Percentiles rank a stretch among this genome's conserved stretches.
Evolutionary conservation across 2,797 vertebrate genomes (phyloP).

Genomic region (Euphonia xanthogaster): DNA sequence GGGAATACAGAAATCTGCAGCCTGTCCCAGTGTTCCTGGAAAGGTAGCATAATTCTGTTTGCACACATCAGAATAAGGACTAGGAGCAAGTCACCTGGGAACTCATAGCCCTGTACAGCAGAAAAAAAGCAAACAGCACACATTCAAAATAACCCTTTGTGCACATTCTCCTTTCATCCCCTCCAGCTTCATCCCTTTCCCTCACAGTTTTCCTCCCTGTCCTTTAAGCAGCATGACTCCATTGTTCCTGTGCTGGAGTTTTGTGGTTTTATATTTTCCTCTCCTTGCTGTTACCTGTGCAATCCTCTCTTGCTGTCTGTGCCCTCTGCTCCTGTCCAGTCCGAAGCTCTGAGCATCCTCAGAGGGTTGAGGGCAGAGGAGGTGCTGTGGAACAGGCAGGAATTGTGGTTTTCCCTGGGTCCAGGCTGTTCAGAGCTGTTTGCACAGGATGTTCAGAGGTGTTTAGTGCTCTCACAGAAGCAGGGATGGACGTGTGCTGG

Average conservation of each 20-base stretch:
- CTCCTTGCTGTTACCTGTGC: background rate
- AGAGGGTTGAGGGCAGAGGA: background rate
- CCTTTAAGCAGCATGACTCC: background rate
- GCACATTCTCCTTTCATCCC: background rate
- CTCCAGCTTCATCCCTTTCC: background rate
- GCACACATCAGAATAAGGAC: background rate
- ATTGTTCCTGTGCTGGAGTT: accelerated
- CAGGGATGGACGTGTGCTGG: background rate
- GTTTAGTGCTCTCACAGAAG: background rate
- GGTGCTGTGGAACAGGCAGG: background rate
- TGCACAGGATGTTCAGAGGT: background rate
- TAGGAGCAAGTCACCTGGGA: background rate
- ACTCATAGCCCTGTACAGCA: background rate
- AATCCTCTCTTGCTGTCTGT: background rate
- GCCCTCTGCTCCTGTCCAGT: background rate
- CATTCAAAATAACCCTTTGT: background rate
- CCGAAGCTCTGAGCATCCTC: background rate
- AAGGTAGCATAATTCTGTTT: background rate
- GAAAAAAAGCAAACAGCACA: background rate
- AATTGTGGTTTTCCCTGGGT: background rate
- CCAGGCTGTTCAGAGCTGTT: background rate
- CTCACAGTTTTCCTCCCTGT: background rate
- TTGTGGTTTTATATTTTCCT: background rate
- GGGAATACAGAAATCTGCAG: background rate
- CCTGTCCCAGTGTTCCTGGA: background rate